Percentiles rank a stretch among this genome's conserved stretches.
Evolutionary conservation across 2,888 invertebrate genomes (phyloP).

Genomic region (Mechanitis mazaeus): DNA sequence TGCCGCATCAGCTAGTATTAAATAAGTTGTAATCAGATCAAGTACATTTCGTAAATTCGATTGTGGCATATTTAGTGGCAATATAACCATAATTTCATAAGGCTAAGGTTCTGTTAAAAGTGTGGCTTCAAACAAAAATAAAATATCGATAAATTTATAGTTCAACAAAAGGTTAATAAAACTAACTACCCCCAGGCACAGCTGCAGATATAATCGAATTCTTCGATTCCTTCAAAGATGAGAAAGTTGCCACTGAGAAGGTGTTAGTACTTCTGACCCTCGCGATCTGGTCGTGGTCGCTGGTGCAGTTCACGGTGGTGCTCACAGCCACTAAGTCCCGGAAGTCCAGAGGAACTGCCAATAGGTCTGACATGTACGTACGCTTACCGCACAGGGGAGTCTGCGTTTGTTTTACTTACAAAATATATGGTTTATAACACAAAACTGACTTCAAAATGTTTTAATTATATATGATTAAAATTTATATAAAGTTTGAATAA

Average conservation of each 20-base stretch:
- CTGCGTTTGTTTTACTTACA: not conserved
- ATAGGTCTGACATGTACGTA: slow-evolving; percentile 77
- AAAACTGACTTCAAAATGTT: no score
- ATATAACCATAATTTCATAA: no score
- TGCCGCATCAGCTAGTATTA: no score
- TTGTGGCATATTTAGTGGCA: no score
- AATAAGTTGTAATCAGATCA: no score
- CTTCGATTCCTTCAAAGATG: slow-evolving; percentile 96
- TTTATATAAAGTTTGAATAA: no score
- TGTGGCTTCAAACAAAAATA: no score
- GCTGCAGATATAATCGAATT: slow-evolving; percentile 98
- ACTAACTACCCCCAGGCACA: slow-evolving; percentile 78
- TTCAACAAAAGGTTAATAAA: not conserved
- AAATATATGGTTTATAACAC: no score
- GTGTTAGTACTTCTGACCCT: slow-evolving; percentile 89
- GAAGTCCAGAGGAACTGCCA: slow-evolving; percentile 81
- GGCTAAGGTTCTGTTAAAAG: no score
- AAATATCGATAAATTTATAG: no score
- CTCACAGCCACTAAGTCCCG: slow-evolving; percentile 91
- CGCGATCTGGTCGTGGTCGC: slow-evolving; percentile 94
- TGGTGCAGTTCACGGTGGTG: slow-evolving; percentile 96
- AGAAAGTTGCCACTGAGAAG: slow-evolving; percentile 86
- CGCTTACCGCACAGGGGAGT: slow-evolving; percentile 9
- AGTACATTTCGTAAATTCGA: no score
- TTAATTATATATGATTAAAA: no score